These are phyloP conservation scores for Heliconius ethilla DNA, from an alignment of 2,888 invertebrate genomes.

Conservation along the genomic window DNA sequence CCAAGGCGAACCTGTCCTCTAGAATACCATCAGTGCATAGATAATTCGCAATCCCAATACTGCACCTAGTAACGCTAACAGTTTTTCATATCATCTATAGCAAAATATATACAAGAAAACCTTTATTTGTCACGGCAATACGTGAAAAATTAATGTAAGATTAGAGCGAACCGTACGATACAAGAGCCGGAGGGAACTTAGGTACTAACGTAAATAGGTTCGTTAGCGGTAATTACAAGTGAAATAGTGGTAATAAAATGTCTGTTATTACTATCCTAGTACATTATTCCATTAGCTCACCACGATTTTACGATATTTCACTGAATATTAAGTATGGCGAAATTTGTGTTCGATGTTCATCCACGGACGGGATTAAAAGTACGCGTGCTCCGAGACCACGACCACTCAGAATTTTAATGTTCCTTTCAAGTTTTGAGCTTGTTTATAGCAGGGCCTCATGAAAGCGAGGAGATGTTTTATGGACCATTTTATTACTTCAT, in stretches of 20 bases:
- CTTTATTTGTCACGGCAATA: constrained; percentile 8
- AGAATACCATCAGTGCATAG: constrained; percentile 48
- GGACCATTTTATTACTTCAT: constrained; percentile 44
- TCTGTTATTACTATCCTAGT: constrained; percentile 41
- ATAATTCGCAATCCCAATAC: constrained; percentile 41
- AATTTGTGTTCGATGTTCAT: constrained; percentile 22
- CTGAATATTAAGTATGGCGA: constrained; percentile 28
- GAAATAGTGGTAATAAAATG: constrained; percentile 48
- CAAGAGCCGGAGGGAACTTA: not conserved
- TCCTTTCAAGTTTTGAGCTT: constrained; percentile 39
- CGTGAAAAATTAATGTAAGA: constrained; percentile 29
- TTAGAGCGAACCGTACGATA: not conserved
- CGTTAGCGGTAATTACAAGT: constrained; percentile 44
- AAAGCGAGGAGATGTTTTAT: constrained; percentile 45
- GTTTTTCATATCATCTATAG: constrained; percentile 27
- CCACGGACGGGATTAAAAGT: constrained; percentile 19
- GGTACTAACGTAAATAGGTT: constrained; percentile 15
- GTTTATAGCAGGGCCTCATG: constrained; percentile 38
- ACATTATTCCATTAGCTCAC: constrained; percentile 34
- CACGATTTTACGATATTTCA: constrained; percentile 27
- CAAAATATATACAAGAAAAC: not conserved
- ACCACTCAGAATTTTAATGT: constrained; percentile 38
- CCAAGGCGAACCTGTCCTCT: constrained; percentile 49
- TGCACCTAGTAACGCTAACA: constrained; percentile 34
- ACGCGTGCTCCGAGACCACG: constrained; percentile 31